Base-by-base conservation (phyloP, 2,888 invertebrate genomes). In the Ophioninae sp. region DNA sequence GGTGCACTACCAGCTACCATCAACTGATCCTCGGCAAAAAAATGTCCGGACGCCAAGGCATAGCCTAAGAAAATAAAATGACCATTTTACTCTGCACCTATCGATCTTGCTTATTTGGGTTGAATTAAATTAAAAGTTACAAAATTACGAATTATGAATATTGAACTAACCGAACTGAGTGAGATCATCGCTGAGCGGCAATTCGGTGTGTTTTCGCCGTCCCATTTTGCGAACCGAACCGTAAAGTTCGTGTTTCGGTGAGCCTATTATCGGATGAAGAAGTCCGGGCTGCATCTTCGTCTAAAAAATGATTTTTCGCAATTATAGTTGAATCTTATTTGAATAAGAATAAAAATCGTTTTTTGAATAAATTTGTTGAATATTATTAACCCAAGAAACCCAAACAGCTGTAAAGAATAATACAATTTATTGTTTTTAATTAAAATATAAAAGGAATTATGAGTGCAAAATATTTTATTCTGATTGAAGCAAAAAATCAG, bases 1-100 rank as follows among this genome's bases (percentile, higher is more conserved):
- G 91, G 91, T 7, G 90, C 90, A n/a, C 89, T 87, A 30, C 87
- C 85, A 6, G 83, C 91, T 56, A 85, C 89, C 13, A 88, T 75
- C 5, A 88, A 73, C 82, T 87, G 81, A 37, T 83, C 77, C 6
- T 50, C 77, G 7, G 81, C 59, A 69, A 91, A 91, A 67, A 87
- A 91, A 21, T 84, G 83, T 2, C 91, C 91, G 0, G 91, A 89
- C 6, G 89, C 87, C 13, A 90, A 81, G 3, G 90, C 87, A 59
- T 90, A 90, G 6, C 91, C 91, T 90, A 50, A 8, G 81, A 80
- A n/a, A 56, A 62, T 8, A n/a, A 59, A 81, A 70, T 39, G 2
- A 6, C 13, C 37, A 64, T 2, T 39, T 13, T 21, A 37, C 65
- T 39, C 3, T 7, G 17, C 6, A 39, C 39, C 17, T 1, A 50